Base-by-base conservation (phyloP, 23 tunicate species). In the Ciona savignyi region DNA sequence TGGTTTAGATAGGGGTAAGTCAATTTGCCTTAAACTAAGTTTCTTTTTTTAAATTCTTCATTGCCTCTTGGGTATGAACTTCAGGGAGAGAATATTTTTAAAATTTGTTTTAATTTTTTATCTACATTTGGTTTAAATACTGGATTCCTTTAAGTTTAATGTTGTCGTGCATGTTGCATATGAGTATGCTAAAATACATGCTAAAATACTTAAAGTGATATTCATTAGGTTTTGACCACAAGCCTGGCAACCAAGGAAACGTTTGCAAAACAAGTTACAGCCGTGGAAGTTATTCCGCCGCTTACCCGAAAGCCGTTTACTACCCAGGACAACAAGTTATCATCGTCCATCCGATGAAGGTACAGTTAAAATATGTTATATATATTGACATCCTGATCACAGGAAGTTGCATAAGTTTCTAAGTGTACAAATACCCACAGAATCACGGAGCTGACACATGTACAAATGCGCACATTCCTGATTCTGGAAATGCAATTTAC, bases 281-380 rank as follows among this genome's bases (percentile, higher is more conserved):
- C n/a, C 29, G 20, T 20, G 15, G 25, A 28, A 25, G 51, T 25
- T 92, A 92, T 74, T 29, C 69, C 6, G 60, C 34, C 25, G 74
- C 33, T 24, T 81, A 92, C 34, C 93, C 87, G 27, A 80, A 68
- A 62, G 87, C 98, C 0, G 80, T 87, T 64, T 93, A 81, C 70
- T 87, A 78, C 34, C 85, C 81, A 0, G 98, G 98, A 0, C 98
- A 93, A 63, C 98, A 93, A 87, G 98, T 93, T 24, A 71, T 93
- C 20, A 72, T 93, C 21, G 95, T 80, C 74, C 98, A 93, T 65
- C 98, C 98, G 1, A 93, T 93, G 98, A 93, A 93, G 88, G 96
- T 89, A 60, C n/a, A n/a, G n/a, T n/a, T n/a, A n/a, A n/a, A n/a
- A n/a, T n/a, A n/a, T n/a, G n/a, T n/a, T 4, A 3, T 33, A 66